phyloP scores from a whole-genome alignment of 2,113 vertebrate species.

The Urocitellus parryii region DNA sequence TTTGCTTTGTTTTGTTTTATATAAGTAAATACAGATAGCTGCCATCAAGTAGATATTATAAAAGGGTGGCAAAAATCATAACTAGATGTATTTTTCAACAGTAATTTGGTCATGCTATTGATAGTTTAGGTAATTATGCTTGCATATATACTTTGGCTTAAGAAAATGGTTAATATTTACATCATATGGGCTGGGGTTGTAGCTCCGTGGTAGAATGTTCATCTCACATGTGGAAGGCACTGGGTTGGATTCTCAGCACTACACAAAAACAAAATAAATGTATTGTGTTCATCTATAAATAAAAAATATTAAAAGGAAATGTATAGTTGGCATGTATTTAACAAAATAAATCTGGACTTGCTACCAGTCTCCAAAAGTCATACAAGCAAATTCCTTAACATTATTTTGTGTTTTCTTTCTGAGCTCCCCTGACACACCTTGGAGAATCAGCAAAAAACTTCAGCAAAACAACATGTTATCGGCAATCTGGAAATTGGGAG shows the following conservation, averaged over 20 bases:
- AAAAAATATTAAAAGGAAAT: neutral
- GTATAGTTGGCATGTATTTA: neutral
- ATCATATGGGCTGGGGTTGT: neutral
- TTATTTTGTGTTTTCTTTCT: neutral
- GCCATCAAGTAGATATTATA: neutral
- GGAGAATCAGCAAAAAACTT: neutral
- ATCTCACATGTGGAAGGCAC: no score
- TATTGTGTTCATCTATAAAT: no score
- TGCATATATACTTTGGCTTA: neutral
- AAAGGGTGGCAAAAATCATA: neutral
- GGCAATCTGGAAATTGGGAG: neutral
- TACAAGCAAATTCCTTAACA: neutral
- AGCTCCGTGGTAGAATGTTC: no score
- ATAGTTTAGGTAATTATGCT: neutral
- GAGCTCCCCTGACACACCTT: neutral
- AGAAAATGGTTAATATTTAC: neutral
- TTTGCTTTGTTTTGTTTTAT: neutral
- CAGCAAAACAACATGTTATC: neutral
- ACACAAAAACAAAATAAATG: no score
- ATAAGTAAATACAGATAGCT: neutral
- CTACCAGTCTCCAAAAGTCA: neutral
- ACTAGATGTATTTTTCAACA: neutral
- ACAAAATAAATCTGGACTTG: neutral
- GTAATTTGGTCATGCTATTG: slow-evolving; percentile 34
- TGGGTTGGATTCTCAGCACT: no score